These are phyloP conservation scores for Nasua narica DNA, from an alignment of 2,797 vertebrate genomes.

Conservation along the genomic window DNA sequence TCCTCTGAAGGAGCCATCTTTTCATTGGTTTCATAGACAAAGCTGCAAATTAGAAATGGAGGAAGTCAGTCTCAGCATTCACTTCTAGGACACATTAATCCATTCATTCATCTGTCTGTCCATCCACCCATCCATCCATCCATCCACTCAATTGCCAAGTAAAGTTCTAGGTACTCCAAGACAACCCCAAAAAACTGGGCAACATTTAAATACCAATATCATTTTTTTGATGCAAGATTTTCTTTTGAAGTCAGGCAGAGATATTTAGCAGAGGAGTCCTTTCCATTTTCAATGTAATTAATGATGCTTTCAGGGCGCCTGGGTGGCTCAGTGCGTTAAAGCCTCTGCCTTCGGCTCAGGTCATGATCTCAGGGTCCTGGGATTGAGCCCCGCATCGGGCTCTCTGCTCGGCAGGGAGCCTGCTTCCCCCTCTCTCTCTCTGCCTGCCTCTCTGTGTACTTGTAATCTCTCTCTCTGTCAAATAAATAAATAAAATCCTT, in stretches of 20 bases:
- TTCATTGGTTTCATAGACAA: background rate
- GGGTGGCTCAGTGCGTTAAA: no score
- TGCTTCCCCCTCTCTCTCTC: no score
- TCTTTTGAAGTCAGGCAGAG: background rate
- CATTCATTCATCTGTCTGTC: background rate
- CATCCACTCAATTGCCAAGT: background rate
- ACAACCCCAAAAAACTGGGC: background rate
- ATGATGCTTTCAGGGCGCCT: background rate
- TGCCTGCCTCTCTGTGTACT: no score
- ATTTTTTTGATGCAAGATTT: background rate
- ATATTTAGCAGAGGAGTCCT: background rate
- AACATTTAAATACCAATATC: background rate
- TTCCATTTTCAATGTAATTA: background rate
- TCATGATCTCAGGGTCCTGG: no score
- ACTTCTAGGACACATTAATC: background rate
- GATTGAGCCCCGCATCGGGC: no score
- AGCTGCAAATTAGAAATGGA: background rate
- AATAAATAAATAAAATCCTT: no score
- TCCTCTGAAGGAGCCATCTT: background rate
- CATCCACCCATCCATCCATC: background rate
- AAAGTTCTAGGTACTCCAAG: background rate
- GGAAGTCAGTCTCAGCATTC: background rate
- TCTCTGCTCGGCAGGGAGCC: no score
- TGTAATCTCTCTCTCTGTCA: no score
- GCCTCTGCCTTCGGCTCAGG: no score